Evolutionary conservation across 1,140 invertebrate species (phyloP).

Genomic region (Battus philenor): DNA sequence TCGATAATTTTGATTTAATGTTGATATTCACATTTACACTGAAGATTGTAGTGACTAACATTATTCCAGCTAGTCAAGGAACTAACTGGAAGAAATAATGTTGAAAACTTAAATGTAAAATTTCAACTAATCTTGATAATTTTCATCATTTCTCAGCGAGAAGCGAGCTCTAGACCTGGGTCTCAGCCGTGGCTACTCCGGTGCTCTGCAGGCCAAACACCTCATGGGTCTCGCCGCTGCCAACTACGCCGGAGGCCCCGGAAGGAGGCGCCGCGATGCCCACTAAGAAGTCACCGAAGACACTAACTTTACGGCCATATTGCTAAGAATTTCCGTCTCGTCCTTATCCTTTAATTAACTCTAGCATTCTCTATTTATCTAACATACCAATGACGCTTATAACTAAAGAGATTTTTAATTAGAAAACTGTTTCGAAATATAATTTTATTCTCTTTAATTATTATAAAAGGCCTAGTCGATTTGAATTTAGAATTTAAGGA

Average conservation of each 20-base stretch:
- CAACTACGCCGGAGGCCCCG: conserved; percentile 90
- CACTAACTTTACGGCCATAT: neutral
- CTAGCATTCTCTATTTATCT: no score
- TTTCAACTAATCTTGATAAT: no score
- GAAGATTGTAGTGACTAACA: neutral
- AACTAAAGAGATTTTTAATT: no score
- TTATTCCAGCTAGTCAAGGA: no score
- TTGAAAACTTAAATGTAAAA: no score
- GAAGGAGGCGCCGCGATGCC: conserved; percentile 84
- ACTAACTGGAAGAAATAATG: no score
- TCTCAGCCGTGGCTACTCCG: conserved; percentile 90
- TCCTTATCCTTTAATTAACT: neutral
- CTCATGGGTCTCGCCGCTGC: conserved; percentile 91
- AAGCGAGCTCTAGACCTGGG: conserved; percentile 90
- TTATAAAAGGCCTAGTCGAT: neutral
- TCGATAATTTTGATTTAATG: neutral
- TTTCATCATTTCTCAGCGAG: conserved; percentile 79
- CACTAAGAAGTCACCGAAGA: conserved; percentile 31
- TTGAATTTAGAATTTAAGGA: neutral
- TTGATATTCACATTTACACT: neutral
- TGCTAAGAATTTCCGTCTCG: conserved; percentile 9
- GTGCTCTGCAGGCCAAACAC: conserved; percentile 91
- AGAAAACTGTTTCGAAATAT: no score
- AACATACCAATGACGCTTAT: no score
- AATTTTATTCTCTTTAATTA: no score